These are phyloP conservation scores for Drosophila carrolli DNA, from an alignment of 1,140 invertebrate species.

Conservation along the genomic window DNA sequence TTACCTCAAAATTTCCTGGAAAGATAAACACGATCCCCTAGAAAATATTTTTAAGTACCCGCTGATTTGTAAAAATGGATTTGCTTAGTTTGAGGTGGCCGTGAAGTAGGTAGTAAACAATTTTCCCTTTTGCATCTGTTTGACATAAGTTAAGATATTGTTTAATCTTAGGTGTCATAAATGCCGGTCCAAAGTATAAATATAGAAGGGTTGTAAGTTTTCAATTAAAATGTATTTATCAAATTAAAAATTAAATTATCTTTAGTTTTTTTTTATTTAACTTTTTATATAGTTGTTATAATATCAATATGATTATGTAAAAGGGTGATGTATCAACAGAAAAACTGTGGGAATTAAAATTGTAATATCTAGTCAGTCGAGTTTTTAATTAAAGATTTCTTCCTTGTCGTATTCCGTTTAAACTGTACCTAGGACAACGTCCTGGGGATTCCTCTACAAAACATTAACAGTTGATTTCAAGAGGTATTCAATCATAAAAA, in stretches of 20 bases:
- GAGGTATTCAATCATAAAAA: no score
- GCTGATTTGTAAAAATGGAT: slow-evolving; percentile 9
- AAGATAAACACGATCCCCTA: slow-evolving; percentile 27
- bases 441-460: not conserved
- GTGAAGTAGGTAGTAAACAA: slow-evolving; percentile 10
- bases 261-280: no score
- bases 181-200: no score
- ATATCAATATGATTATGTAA: no score
- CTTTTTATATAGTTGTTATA: no score
- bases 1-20: slow-evolving; percentile 46
- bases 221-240: no score
- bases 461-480: not conserved
- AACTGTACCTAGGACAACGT: no score
- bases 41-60: slow-evolving; percentile 5
- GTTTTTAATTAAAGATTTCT: not conserved
- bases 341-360: no score
- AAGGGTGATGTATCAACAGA: no score
- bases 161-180: not conserved
- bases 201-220: no score
- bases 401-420: no score
- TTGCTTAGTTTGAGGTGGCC: slow-evolving; percentile 4
- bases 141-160: not conserved
- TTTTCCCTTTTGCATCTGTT: not conserved
- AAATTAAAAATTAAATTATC: no score
- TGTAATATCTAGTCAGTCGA: slow-evolving; percentile 9